Evolutionary conservation across 1,140 invertebrate species (phyloP).

Genomic region (Dendrolimus kikuchii): DNA sequence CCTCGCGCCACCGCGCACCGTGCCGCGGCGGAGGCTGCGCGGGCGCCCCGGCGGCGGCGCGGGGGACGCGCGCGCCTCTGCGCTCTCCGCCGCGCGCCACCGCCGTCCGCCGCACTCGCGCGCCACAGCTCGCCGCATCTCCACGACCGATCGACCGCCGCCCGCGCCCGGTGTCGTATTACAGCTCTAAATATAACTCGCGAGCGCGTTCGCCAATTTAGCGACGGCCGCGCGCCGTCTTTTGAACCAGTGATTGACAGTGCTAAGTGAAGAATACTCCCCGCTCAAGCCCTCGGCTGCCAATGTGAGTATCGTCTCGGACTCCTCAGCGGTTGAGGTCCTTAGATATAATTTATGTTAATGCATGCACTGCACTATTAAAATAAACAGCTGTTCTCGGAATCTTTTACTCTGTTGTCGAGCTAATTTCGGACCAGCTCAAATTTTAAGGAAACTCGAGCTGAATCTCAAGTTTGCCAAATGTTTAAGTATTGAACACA

Average conservation of each 20-base stretch:
- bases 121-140: constrained; percentile 34
- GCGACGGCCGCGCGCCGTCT: constrained; percentile 62
- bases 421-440: constrained; percentile 53
- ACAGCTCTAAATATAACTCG: constrained; percentile 68
- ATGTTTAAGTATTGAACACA: neutral
- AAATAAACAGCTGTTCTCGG: constrained; percentile 66
- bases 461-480: constrained; percentile 13
- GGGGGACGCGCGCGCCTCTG: constrained; percentile 6
- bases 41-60: constrained; percentile 6
- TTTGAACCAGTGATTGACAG: constrained; percentile 70
- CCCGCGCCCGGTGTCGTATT: constrained; percentile 65
- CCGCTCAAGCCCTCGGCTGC: constrained; percentile 28
- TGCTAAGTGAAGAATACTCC: constrained; percentile 59
- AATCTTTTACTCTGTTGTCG: constrained; percentile 52
- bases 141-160: constrained; percentile 54
- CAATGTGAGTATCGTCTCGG: constrained; percentile 51
- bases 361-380: constrained; percentile 53
- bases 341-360: constrained; percentile 39
- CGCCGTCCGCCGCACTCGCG: constrained; percentile 45
- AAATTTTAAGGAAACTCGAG: constrained; percentile 38
- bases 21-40: constrained; percentile 25
- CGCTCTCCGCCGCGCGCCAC: constrained; percentile 12
- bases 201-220: constrained; percentile 67
- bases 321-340: constrained; percentile 19
- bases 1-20: constrained; percentile 27